Percentiles rank a stretch among this genome's conserved stretches.
phyloP scores from a whole-genome alignment of 2,888 invertebrate genomes.

The Aleiodes testaceus region DNA sequence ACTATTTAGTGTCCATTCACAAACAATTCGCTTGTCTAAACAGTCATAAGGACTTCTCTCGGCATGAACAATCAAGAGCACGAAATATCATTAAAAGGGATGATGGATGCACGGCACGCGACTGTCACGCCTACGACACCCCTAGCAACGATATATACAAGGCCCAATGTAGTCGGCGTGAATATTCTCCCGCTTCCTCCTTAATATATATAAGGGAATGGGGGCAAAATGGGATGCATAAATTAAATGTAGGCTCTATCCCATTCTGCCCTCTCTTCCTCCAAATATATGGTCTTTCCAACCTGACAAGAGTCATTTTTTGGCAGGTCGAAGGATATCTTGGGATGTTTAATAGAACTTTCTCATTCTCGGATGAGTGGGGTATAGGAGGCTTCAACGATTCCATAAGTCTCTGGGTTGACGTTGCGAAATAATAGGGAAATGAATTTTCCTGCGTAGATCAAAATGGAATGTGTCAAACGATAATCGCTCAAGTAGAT shows the following conservation, averaged over 20 bases:
- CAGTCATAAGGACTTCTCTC: constrained; percentile 45
- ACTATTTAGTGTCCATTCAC: constrained; percentile 19
- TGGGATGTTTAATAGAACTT: constrained; percentile 50
- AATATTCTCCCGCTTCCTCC: constrained; percentile 11
- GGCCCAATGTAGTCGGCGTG: constrained; percentile 8
- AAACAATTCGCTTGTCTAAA: constrained; percentile 31
- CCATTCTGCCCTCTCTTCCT: constrained; percentile 5
- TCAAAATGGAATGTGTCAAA: constrained; percentile 55
- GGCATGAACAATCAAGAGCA: constrained; percentile 41
- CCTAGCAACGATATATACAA: constrained; percentile 27
- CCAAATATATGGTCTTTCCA: constrained; percentile 7
- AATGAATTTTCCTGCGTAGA: constrained; percentile 69
- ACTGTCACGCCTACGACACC: constrained; percentile 63
- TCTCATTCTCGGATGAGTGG: constrained; percentile 19
- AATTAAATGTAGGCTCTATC: too few relatives aligned
- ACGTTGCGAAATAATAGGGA: constrained; percentile 72
- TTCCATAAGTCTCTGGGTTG: constrained; percentile 71
- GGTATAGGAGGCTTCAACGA: constrained; percentile 65
- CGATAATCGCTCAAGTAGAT: constrained; percentile 50
- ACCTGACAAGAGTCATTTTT: neutral
- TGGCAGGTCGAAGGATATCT: constrained; percentile 7
- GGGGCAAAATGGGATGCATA: too few relatives aligned
- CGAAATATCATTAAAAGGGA: constrained; percentile 64
- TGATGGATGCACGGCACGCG: constrained; percentile 72
- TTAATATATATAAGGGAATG: constrained; percentile 5